Conservation (phyloP, 2,113 vertebrate genomes). For the Panthera leo region DNA sequence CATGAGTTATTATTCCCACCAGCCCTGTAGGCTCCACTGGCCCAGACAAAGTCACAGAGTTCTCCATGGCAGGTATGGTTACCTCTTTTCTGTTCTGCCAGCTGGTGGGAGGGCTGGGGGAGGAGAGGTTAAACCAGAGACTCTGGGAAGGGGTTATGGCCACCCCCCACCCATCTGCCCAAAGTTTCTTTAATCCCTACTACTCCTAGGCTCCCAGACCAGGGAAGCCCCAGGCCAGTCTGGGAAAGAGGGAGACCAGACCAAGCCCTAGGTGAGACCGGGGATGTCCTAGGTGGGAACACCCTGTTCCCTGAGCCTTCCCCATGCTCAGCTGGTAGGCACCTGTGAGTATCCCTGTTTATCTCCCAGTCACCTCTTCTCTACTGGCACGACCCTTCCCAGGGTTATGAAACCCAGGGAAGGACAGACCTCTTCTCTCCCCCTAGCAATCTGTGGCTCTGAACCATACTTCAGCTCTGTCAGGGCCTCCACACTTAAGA, state of each 20-base stretch:
- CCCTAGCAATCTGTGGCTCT: not conserved
- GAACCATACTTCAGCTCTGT: not conserved
- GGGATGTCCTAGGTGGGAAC: not conserved
- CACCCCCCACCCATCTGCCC: not conserved
- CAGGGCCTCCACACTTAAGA: not conserved
- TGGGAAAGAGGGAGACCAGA: not conserved
- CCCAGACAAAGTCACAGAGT: slow-evolving; percentile 21
- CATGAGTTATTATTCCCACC: slow-evolving; percentile 15
- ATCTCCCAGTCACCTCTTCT: not conserved
- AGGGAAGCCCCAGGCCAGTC: not conserved
- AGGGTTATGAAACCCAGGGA: not conserved
- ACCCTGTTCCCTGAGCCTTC: not conserved
- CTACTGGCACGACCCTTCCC: no score
- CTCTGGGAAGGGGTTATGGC: not conserved
- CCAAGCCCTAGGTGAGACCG: not conserved
- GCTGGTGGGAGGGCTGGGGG: not conserved
- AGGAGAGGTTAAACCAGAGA: not conserved
- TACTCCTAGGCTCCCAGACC: not conserved
- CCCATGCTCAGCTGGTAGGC: not conserved
- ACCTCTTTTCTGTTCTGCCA: not conserved
- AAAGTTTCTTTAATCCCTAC: not conserved
- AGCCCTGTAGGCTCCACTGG: not conserved
- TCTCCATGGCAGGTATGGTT: not conserved
- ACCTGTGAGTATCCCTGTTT: not conserved
- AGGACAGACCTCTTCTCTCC: not conserved